Base-by-base conservation (phyloP, 2,888 invertebrate species). In the Eledone cirrhosa region DNA sequence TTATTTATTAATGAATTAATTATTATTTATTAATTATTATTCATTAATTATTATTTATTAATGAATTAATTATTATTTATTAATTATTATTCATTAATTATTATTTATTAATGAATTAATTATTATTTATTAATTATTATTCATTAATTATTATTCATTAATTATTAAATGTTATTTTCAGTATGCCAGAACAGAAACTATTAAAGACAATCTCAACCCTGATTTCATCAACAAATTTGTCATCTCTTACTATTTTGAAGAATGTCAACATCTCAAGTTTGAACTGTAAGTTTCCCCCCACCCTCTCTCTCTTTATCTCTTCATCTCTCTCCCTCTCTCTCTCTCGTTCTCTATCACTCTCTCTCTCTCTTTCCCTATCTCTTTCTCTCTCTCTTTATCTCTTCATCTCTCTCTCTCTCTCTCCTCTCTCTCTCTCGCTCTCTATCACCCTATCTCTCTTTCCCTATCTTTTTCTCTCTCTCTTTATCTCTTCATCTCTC, bases 141-240 rank as follows among this genome's bases (percentile, higher is more conserved):
- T n/a, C n/a, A n/a, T n/a, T n/a, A n/a, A n/a, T n/a, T n/a, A n/a
- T n/a, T n/a, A n/a, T n/a, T n/a, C n/a, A n/a, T n/a, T n/a, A n/a
- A n/a, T n/a, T n/a, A n/a, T n/a, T n/a, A n/a, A n/a, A n/a, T n/a
- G n/a, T 85, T 79, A 79, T 65, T 78, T 82, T 80, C 81, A 90
- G 91, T 59, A 91, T 90, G 87, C 89, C 87, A 89, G 92, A 83
- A 92, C 92, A 69, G 93, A 93, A 85, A 91, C 91, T 67, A 89
- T 92, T 47, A 91, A 90, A 85, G 91, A 91, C 83, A 91, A 91
- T 27, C 85, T 92, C 59, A 92, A 93, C 86, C 93, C 93, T 22
- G 90, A 90, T 29, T 93, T 93, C 91, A 91, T 91, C 0, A 91
- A 86, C 80, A 88, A 87, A 78, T 88, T 89, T 82, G 80, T 84